These are phyloP conservation scores for Liparis tanakae DNA, from an alignment of 2,797 vertebrate genomes.

Conservation along the genomic window DNA sequence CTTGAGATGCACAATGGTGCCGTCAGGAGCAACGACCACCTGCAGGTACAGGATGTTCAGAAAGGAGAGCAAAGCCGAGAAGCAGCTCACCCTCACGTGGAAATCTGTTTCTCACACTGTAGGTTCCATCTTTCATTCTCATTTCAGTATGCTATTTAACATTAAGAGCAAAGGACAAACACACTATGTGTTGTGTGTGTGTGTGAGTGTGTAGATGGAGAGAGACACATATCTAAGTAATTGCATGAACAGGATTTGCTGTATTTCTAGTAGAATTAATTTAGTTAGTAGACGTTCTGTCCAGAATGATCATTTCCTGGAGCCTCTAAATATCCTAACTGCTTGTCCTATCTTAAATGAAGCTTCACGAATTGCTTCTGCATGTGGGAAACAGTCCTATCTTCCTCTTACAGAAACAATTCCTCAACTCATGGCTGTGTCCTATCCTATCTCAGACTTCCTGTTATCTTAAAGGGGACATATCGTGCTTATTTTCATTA, in stretches of 20 bases:
- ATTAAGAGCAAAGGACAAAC: neutral
- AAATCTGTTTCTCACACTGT: neutral
- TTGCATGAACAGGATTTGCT: neutral
- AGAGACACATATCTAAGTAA: neutral
- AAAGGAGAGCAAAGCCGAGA: slow-evolving; percentile 10
- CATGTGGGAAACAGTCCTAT: neutral
- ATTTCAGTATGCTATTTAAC: neutral
- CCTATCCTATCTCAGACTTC: neutral
- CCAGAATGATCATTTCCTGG: neutral
- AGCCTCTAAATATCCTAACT: neutral
- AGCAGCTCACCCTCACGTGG: neutral
- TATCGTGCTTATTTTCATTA: neutral
- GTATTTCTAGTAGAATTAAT: neutral
- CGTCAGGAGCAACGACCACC: slow-evolving; percentile 42
- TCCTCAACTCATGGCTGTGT: neutral
- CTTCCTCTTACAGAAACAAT: neutral
- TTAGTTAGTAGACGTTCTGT: neutral
- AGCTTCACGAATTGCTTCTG: neutral
- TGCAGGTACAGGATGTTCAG: slow-evolving; percentile 24
- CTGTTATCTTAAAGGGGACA: neutral
- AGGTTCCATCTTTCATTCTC: neutral
- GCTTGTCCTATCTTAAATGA: neutral
- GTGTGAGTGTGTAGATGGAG: neutral
- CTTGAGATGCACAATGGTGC: slow-evolving; percentile 26
- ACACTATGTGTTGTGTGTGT: neutral